phyloP scores from a whole-genome alignment of 2,888 invertebrate species.

The Patella pellucida region DNA sequence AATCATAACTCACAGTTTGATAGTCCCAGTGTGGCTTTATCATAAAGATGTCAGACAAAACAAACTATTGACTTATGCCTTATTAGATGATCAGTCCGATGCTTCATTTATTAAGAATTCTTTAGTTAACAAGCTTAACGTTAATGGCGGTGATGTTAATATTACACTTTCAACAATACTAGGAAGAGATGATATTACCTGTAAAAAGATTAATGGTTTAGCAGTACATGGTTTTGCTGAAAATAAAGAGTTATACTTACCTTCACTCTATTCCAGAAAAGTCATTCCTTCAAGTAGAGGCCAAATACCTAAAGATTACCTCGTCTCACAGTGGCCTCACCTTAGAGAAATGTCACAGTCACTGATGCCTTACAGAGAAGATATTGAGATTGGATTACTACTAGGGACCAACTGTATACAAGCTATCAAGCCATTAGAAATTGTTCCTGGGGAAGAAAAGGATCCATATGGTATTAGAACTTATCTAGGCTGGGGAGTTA shows the following conservation, averaged over 20 bases:
- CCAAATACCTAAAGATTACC: constrained; percentile 12
- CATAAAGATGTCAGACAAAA: not conserved
- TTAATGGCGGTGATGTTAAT: not conserved
- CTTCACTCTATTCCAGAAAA: constrained; percentile 7
- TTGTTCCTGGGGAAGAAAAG: not conserved
- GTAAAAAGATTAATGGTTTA: constrained; percentile 14
- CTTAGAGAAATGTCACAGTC: constrained; percentile 1
- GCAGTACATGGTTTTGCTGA: not conserved
- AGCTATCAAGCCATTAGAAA: constrained; percentile 6
- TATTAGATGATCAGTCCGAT: constrained; percentile 4
- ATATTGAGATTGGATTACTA: not conserved
- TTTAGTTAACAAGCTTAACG: not conserved
- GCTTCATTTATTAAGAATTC: not conserved
- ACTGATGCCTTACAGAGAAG: constrained; percentile 8
- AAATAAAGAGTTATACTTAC: not conserved
- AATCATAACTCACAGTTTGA: not conserved
- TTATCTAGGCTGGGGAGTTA: constrained; percentile 15
- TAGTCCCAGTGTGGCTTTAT: not conserved
- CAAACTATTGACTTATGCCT: not conserved
- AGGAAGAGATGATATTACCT: not conserved
- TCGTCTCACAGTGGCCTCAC: not conserved
- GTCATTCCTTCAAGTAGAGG: not conserved
- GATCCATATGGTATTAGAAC: constrained; percentile 17
- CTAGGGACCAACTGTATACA: constrained; percentile 3
- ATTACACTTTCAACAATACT: constrained; percentile 16